Percentiles rank a stretch among this genome's conserved stretches.
These are phyloP conservation scores for Eulemur macaco DNA, from an alignment of 2,113 vertebrate genomes.

Conservation along the genomic window DNA sequence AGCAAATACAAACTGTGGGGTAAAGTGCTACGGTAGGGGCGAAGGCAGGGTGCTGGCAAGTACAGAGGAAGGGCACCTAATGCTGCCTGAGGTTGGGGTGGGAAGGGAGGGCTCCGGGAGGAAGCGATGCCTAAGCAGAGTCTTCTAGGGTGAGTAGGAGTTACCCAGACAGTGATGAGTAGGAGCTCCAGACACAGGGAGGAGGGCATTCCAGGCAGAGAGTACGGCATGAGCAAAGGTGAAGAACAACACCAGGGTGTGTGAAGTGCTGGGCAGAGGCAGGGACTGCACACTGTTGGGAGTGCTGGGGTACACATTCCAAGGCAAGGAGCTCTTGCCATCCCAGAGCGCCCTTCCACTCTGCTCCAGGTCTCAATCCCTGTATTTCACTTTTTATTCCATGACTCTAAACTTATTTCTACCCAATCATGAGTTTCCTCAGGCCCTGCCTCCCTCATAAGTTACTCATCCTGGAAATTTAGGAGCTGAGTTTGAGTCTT, in stretches of 20 bases:
- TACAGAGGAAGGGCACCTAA: neutral
- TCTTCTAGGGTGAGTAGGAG: conserved; percentile 53
- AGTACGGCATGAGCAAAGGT: neutral
- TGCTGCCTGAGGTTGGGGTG: neutral
- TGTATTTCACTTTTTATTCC: neutral
- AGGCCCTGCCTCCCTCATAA: neutral
- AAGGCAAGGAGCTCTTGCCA: neutral
- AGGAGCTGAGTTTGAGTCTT: neutral
- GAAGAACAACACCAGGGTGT: neutral
- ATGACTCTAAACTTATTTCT: neutral
- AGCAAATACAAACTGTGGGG: neutral
- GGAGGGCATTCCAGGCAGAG: conserved; percentile 39
- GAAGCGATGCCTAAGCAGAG: conserved; percentile 51
- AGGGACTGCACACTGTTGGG: neutral
- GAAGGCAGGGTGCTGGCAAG: neutral
- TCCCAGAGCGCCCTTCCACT: neutral
- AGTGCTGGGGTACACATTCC: neutral
- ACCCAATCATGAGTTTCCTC: neutral
- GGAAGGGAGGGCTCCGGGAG: neutral
- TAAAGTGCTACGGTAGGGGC: neutral
- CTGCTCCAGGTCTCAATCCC: neutral
- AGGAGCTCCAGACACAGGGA: conserved; percentile 44
- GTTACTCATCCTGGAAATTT: neutral
- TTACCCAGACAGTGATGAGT: conserved; percentile 56
- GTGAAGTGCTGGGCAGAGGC: neutral